Base-by-base conservation (phyloP, 2,888 invertebrate genomes). In the Thymelicus acteon region DNA sequence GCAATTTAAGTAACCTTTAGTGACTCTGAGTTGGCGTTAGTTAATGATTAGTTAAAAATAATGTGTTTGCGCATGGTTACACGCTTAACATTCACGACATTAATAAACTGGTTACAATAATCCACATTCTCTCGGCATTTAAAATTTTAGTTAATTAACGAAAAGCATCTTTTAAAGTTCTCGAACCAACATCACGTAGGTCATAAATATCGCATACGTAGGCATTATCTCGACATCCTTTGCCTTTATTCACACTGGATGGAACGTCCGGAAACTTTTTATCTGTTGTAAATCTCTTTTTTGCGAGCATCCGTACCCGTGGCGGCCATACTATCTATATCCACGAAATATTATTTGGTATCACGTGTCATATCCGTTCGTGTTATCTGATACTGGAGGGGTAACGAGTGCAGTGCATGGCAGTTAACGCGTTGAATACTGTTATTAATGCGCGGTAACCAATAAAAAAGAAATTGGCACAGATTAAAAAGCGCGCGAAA, bases 351-450 rank as follows among this genome's bases (percentile, higher is more conserved):
- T 60, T 76, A 74, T 75, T 72, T 75, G 72, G 79, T 87, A 84
- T 85, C 85, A 74, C 72, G 76, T 82, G 72, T 80, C 82, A 79
- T 83, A 85, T 88, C 88, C 88, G 85, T 79, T 85, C 65, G 4
- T 60, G 78, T 76, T 75, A 80, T 77, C 72, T 72, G 72, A 77
- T 77, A 77, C 74, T 54, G 19, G 49, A 58, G 12, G 60, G 37
- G 52, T 66, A 66, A 40, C 39, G 48, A 67, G 60, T 52, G 66
- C 63, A 67, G 60, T 52, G 66, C 63, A 62, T 67, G 69, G 71
- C 72, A 60, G 70, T 71, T 64, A 62, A 52, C 65, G 69, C 70
- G 61, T 72, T 64, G 54, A 65, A 64, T 69, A 49, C 65, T 65
- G 71, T 62, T 60, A 52, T 62, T 73, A 71, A 72, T 67, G 58